Evolutionary conservation across 2,113 vertebrate genomes (phyloP).

Genomic region (Cercopithecus mona): DNA sequence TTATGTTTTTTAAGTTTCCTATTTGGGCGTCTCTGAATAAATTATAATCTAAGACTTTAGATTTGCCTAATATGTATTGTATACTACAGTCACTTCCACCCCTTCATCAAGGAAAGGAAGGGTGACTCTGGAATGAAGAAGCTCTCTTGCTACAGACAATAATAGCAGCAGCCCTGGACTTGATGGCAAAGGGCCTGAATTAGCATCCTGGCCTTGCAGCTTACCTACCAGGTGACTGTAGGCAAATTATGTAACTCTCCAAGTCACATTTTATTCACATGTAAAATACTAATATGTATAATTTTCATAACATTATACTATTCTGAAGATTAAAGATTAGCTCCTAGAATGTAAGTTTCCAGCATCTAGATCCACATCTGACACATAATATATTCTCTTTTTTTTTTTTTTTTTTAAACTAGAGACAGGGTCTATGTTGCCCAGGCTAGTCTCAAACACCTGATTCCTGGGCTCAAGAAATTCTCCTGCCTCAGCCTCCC

Average conservation of each 20-base stretch:
- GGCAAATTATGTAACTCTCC: background rate
- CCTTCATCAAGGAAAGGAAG: background rate
- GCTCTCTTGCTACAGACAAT: background rate
- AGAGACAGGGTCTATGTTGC: no score
- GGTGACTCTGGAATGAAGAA: background rate
- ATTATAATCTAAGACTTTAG: background rate
- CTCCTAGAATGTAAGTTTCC: background rate
- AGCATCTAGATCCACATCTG: background rate
- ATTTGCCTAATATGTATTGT: background rate
- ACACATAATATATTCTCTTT: background rate
- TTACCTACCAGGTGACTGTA: background rate
- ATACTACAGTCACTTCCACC: background rate
- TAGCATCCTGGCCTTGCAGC: background rate
- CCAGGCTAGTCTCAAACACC: no score
- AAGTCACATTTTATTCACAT: background rate
- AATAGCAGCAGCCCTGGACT: background rate
- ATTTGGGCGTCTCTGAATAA: background rate
- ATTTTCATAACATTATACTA: background rate
- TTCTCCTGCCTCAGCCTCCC: no score
- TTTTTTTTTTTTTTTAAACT: no score
- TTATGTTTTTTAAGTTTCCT: background rate
- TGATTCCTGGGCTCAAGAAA: no score
- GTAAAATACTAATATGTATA: background rate
- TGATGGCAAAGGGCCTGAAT: background rate
- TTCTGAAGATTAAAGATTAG: background rate